Base-by-base conservation (phyloP, 2,797 vertebrate genomes). In the Lycodopsis pacificus region DNA sequence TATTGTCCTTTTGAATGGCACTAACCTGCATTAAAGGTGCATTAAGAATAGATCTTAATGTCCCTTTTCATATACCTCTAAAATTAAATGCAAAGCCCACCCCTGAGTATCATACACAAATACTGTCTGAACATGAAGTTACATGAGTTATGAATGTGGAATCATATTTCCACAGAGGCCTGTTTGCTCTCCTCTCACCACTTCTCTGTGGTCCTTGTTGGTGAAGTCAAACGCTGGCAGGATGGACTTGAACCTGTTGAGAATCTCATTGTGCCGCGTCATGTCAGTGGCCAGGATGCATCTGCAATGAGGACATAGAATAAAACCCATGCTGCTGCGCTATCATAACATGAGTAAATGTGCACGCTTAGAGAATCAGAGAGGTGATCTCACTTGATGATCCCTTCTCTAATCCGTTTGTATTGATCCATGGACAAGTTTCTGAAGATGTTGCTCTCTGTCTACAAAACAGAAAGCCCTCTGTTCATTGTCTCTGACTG, bases 211-310 rank as follows among this genome's bases (percentile, higher is more conserved):
- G 34, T 95, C 95, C 81, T 93, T 95, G 89, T 89, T 94, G 85
- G 76, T 85, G 86, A 96, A 96, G 87, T 96, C 94, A 71, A 96
- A 96, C 0, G 62, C 27, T 0, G 92, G 85, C 65, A 96, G 86
- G 87, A 95, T 94, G 77, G 90, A 87, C 75, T 95, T 95, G 88
- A 95, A 96, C 83, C 93, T 94, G 81, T 80, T 95, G 57, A 96
- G 94, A 51, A 96, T 95, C 66, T 96, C 95, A 2, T 89, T 95
- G 89, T 96, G 96, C 10, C 93, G 89, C 3, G 89, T 92, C 95
- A 96, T 96, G 79, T 96, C 95, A 11, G 96, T 96, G 67, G 95
- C 96, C 74, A 96, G 87, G 54, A 96, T 94, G 51, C 95, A 96
- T 76, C 95, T 96, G 90, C 42, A 85, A 53, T 36, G 7, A 56